Evolutionary conservation across 2,888 invertebrate species (phyloP).

Genomic region (Raillietiella orientalis): DNA sequence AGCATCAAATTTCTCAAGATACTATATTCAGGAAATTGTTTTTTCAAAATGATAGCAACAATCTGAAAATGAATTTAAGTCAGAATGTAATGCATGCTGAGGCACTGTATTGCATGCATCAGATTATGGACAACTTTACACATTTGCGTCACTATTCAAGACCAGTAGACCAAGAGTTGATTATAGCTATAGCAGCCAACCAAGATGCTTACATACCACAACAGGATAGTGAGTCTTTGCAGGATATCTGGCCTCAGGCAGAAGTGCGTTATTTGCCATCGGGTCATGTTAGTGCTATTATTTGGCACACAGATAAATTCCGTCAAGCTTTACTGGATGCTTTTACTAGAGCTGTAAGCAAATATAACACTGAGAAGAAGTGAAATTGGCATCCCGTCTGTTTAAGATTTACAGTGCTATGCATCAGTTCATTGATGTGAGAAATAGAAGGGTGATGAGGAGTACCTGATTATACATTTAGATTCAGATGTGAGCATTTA

Average conservation of each 20-base stretch:
- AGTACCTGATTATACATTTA: no score
- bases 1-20: no score
- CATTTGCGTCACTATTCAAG: constrained; percentile 72
- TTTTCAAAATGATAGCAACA: no score
- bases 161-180: constrained; percentile 48
- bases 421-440: no score
- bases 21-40: no score
- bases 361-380: no score
- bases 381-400: no score
- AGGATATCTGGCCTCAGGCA: constrained; percentile 73
- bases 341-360: constrained; percentile 2
- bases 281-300: constrained; percentile 63
- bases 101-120: constrained; percentile 72
- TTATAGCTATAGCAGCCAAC: constrained; percentile 63
- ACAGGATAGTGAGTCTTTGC: constrained; percentile 35
- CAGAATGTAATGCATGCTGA: constrained; percentile 16
- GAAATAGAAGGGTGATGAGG: no score
- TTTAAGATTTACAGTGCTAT: no score
- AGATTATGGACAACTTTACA: constrained; percentile 96
- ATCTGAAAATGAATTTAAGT: no score
- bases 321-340: constrained; percentile 21
- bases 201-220: constrained; percentile 57
- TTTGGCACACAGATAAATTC: constrained; percentile 54
- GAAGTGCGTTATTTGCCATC: constrained; percentile 59
- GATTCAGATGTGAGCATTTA: no score